A percentile compares a stretch with the other conserved stretches of the same genome.
Evolutionary conservation across 1,140 invertebrate genomes (phyloP).

Genomic region (Linepithema humile): DNA sequence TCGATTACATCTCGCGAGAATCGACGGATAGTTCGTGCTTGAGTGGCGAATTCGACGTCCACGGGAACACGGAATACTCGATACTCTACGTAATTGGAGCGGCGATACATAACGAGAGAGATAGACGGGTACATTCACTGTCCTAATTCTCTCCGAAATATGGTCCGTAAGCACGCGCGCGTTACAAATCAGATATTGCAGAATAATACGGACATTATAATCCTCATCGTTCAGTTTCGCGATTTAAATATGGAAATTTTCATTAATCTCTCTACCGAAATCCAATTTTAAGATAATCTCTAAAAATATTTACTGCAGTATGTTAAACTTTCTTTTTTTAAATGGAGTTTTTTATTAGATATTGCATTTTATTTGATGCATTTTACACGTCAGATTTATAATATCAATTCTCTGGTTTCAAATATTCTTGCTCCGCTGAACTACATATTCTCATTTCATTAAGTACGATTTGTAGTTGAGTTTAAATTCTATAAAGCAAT

Average conservation of each 20-base stretch:
- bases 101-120: constrained; percentile 50
- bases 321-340: not conserved
- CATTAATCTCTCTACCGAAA: not conserved
- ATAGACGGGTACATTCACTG: not conserved
- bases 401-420: not conserved
- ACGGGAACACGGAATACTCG: constrained; percentile 60
- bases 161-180: constrained; percentile 20
- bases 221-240: not conserved
- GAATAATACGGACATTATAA: constrained; percentile 27
- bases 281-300: not conserved
- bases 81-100: constrained; percentile 63
- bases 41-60: constrained; percentile 32
- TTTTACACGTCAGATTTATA: not conserved
- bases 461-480: no score
- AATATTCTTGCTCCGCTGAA: not conserved
- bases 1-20: constrained; percentile 64
- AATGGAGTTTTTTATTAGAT: not conserved
- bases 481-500: no score
- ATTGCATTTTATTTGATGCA: not conserved
- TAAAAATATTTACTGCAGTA: not conserved
- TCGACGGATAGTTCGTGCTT: constrained; percentile 56
- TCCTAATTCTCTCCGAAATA: constrained; percentile 34
- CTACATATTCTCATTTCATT: no score
- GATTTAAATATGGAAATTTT: not conserved
- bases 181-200: constrained; percentile 16